These are phyloP conservation scores for Rhimphoctona megacephalus DNA, from an alignment of 2,888 invertebrate species.

Conservation along the genomic window DNA sequence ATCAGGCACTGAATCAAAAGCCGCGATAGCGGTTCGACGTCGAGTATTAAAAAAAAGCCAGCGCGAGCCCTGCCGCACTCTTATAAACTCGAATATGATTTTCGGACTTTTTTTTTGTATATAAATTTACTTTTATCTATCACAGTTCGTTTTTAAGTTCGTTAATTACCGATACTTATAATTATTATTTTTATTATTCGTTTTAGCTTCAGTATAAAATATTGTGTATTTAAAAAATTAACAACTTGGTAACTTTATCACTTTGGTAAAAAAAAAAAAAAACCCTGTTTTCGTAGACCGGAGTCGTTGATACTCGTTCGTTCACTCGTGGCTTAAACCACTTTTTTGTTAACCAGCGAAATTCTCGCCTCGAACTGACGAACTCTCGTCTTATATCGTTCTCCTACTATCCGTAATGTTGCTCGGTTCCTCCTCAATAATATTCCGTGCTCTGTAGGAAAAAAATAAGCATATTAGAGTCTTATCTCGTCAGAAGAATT, in stretches of 20 bases:
- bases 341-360: not conserved
- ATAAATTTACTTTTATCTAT: not conserved
- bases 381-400: not conserved
- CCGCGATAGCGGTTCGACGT: too few relatives aligned
- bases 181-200: not conserved
- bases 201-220: not conserved
- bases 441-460: conserved; percentile 24
- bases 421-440: not conserved
- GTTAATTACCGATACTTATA: not conserved
- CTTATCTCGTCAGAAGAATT: conserved; percentile 18
- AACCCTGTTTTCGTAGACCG: not conserved
- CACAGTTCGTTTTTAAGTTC: not conserved
- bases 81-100: too few relatives aligned
- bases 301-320: not conserved
- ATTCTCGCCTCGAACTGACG: conserved; percentile 30
- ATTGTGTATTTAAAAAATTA: not conserved
- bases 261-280: not conserved
- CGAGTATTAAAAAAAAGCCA: too few relatives aligned
- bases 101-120: too few relatives aligned
- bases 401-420: not conserved
- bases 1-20: conserved; percentile 9
- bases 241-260: not conserved
- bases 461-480: conserved; percentile 3
- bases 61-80: too few relatives aligned
- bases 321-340: not conserved